Percentiles rank a stretch among this genome's conserved stretches.
Conservation (phyloP, 2,888 invertebrate species). For the Zygothrica quintamaculata region DNA sequence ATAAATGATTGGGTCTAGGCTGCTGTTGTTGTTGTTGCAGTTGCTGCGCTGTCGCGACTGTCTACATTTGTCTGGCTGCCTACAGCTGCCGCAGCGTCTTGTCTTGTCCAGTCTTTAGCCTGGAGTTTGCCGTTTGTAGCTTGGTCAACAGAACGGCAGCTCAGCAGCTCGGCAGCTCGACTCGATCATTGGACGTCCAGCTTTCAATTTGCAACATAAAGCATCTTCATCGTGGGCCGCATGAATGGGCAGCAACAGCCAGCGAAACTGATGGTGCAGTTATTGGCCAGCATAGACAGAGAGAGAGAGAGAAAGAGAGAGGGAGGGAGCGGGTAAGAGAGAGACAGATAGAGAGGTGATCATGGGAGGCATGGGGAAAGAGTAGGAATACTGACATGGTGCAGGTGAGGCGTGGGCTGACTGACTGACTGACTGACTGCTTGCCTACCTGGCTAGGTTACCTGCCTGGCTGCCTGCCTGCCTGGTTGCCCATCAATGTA, state of each 20-base stretch:
- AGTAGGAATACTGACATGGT: conserved; percentile 10
- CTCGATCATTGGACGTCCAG: conserved; percentile 76
- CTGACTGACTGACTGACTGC: conserved; percentile 19
- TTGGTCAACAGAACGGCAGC: conserved; percentile 55
- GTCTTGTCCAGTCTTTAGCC: conserved; percentile 25
- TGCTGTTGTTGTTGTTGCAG: too few relatives aligned
- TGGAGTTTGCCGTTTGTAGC: conserved; percentile 26
- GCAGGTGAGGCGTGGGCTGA: conserved; percentile 61
- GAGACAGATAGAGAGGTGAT: too few relatives aligned
- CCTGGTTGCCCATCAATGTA: conserved; percentile 29
- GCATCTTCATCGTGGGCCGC: conserved; percentile 81
- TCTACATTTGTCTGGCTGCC: conserved; percentile 74
- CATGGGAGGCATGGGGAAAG: neutral
- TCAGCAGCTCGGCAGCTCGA: conserved; percentile 36
- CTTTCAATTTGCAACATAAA: conserved; percentile 81
- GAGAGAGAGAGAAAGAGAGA: too few relatives aligned
- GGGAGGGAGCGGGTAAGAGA: too few relatives aligned
- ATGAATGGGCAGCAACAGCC: conserved; percentile 65
- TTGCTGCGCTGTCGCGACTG: conserved; percentile 73
- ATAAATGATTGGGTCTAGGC: conserved; percentile 38
- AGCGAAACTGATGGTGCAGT: neutral
- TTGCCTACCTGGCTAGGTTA: conserved; percentile 29
- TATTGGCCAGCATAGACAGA: too few relatives aligned
- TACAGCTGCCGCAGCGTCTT: conserved; percentile 37
- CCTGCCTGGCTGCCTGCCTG: conserved; percentile 41